phyloP scores from a whole-genome alignment of 2,888 invertebrate genomes.

The Mechanitis messenoides region DNA sequence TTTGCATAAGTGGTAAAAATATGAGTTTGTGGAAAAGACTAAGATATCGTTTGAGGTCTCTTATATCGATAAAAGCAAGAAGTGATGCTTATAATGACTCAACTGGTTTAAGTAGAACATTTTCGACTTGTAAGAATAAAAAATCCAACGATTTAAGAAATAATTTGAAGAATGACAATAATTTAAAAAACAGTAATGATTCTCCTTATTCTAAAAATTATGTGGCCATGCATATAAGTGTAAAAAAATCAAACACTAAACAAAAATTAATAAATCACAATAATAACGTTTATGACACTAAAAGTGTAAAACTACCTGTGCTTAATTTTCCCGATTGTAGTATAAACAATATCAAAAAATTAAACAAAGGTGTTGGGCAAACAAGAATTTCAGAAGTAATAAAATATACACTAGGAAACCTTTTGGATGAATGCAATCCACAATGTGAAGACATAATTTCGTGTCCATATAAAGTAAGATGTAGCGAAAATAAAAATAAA shows the following conservation, averaged over 20 bases:
- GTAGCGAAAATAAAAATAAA: neutral
- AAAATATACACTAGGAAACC: neutral
- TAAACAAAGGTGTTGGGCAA: neutral
- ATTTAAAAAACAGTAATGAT: neutral
- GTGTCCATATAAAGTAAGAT: neutral
- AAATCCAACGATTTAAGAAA: neutral
- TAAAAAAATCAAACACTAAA: slow-evolving; percentile 1
- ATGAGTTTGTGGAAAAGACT: slow-evolving; percentile 29
- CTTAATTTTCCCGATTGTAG: slow-evolving; percentile 9
- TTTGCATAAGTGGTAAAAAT: slow-evolving; percentile 27
- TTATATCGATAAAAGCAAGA: slow-evolving; percentile 12
- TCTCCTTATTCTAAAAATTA: slow-evolving; percentile 6
- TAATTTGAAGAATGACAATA: neutral
- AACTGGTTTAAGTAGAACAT: neutral
- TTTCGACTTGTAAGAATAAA: neutral
- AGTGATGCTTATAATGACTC: neutral
- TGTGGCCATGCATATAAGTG: slow-evolving; percentile 5
- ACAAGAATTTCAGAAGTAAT: neutral
- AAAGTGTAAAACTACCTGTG: slow-evolving; percentile 7
- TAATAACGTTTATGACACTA: neutral
- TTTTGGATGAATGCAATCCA: neutral
- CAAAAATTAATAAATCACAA: slow-evolving; percentile 1
- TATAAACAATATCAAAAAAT: slow-evolving; percentile 2
- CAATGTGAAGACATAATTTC: neutral
- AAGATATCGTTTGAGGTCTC: slow-evolving; percentile 14